Percentiles rank a stretch among this genome's conserved stretches.
Evolutionary conservation across 2,888 invertebrate genomes (phyloP).

Genomic region (Hypercompe scribonia): DNA sequence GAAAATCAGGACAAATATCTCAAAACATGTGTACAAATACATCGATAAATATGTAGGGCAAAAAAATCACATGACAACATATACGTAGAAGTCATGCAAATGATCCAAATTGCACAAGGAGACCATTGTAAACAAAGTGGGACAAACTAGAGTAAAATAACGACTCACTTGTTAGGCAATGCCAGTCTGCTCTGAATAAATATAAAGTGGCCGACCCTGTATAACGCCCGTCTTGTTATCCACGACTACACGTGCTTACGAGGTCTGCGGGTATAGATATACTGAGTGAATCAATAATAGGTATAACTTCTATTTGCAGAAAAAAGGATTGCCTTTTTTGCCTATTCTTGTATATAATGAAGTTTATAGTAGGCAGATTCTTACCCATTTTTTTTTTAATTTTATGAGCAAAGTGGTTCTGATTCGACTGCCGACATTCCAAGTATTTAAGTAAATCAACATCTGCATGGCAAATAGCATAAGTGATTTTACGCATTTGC

Average conservation of each 20-base stretch:
- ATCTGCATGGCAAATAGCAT: neutral
- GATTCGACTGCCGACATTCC: neutral
- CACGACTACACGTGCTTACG: slow-evolving; percentile 61
- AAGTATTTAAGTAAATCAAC: neutral
- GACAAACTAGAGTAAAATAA: slow-evolving; percentile 69
- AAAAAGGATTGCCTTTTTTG: slow-evolving; percentile 2
- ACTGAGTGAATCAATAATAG: slow-evolving; percentile 23
- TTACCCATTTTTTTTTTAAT: neutral
- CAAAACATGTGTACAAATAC: neutral
- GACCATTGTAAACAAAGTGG: slow-evolving; percentile 67
- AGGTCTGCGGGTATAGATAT: slow-evolving; percentile 37
- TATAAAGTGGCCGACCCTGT: slow-evolving; percentile 59
- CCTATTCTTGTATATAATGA: neutral
- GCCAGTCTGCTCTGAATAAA: slow-evolving; percentile 71
- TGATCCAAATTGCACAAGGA: slow-evolving; percentile 55
- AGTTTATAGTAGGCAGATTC: neutral
- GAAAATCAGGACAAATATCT: neutral
- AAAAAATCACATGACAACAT: slow-evolving; percentile 26
- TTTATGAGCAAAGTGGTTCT: neutral
- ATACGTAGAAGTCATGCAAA: slow-evolving; percentile 47
- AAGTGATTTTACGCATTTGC: neutral
- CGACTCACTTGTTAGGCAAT: slow-evolving; percentile 75
- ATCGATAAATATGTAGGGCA: slow-evolving; percentile 4
- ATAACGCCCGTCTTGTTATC: slow-evolving; percentile 69
- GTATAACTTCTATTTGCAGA: slow-evolving; percentile 3